phyloP scores from a whole-genome alignment of 2,888 invertebrate species.

The Agriopis marginaria region DNA sequence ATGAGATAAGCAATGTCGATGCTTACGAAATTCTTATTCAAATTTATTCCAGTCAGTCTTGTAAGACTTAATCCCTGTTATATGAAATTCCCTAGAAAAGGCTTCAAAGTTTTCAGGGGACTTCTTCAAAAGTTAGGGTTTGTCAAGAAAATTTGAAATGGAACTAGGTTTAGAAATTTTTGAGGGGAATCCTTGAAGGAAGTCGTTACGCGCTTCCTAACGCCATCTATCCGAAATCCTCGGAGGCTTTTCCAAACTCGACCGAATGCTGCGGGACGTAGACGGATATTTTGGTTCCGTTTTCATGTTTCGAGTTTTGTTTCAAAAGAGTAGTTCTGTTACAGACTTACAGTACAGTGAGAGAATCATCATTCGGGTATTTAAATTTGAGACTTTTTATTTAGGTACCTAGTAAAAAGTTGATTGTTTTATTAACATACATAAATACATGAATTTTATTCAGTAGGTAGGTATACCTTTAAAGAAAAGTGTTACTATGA shows the following conservation, averaged over 20 bases:
- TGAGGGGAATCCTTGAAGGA: slow-evolving; percentile 59
- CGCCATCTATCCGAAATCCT: slow-evolving; percentile 84
- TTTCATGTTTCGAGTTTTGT: slow-evolving; percentile 17
- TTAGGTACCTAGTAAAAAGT: too few species aligned
- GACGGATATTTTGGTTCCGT: slow-evolving; percentile 38
- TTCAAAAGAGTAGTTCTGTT: neutral
- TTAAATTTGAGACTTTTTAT: too few species aligned
- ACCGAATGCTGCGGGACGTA: slow-evolving; percentile 82
- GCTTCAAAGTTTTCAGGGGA: slow-evolving; percentile 24
- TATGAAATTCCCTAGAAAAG: slow-evolving; percentile 25
- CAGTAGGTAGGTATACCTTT: too few species aligned
- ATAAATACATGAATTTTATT: too few species aligned
- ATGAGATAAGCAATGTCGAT: slow-evolving; percentile 53
- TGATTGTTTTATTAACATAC: too few species aligned
- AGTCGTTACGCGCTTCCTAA: slow-evolving; percentile 75
- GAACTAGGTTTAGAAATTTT: slow-evolving; percentile 45
- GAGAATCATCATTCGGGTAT: too few species aligned
- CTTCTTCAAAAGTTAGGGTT: slow-evolving; percentile 35
- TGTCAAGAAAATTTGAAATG: slow-evolving; percentile 52
- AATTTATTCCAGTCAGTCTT: slow-evolving; percentile 61
- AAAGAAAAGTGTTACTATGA: too few species aligned
- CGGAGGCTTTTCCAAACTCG: slow-evolving; percentile 79
- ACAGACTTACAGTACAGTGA: neutral
- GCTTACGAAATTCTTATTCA: slow-evolving; percentile 56
- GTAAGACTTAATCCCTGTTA: slow-evolving; percentile 51